Percentiles rank a stretch among this genome's conserved stretches.
Evolutionary conservation across 2,113 vertebrate genomes (phyloP).

Genomic region (Ahaetulla prasina): DNA sequence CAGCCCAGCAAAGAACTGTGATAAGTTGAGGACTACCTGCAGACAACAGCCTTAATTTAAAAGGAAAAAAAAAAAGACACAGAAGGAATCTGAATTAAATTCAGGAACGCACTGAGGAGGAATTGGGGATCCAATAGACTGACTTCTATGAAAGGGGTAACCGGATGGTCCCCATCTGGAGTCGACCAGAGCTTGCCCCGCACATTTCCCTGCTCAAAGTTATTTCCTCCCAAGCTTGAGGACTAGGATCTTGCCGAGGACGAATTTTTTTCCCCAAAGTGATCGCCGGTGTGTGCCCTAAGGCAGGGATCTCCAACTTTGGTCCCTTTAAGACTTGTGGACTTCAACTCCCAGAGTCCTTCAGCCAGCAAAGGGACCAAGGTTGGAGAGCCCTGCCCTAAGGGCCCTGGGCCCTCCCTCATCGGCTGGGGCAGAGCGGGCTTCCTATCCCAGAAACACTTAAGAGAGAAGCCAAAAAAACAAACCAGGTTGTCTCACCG

Average conservation of each 20-base stretch:
- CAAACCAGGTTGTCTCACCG: slow-evolving; percentile 26
- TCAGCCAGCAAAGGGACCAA: too few relatives aligned
- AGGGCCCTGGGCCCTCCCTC: too few relatives aligned
- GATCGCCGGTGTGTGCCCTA: background rate
- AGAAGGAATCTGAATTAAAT: background rate
- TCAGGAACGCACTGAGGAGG: background rate
- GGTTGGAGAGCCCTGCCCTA: too few relatives aligned
- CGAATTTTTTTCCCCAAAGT: too few relatives aligned
- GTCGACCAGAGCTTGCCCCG: background rate
- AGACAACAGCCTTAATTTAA: too few relatives aligned
- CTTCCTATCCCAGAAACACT: background rate
- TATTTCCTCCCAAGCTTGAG: background rate
- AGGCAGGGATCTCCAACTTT: too few relatives aligned
- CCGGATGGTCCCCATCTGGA: background rate
- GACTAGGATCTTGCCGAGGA: background rate
- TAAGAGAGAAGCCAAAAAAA: background rate
- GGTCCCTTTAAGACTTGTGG: too few relatives aligned
- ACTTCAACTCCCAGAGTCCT: too few relatives aligned
- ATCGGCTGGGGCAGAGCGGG: background rate
- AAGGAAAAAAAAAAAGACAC: too few relatives aligned
- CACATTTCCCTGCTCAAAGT: background rate
- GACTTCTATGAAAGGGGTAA: background rate
- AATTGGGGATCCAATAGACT: too few relatives aligned
- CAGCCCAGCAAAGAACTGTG: too few relatives aligned
- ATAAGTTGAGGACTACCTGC: too few relatives aligned